These are phyloP conservation scores for Macrotus californicus DNA, from an alignment of 2,113 vertebrate species.

Conservation along the genomic window DNA sequence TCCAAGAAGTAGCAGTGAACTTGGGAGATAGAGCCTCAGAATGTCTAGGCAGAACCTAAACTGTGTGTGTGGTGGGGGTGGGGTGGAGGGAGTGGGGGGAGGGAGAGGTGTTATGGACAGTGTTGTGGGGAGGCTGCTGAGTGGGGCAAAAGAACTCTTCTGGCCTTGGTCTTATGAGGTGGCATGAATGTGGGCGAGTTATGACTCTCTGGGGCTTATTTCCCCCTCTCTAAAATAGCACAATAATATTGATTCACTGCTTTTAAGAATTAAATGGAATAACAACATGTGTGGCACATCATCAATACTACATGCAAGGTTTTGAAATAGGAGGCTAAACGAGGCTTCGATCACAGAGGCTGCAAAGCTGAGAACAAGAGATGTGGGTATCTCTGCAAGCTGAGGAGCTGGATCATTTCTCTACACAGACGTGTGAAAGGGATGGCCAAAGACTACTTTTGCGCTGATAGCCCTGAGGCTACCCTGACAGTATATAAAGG, in stretches of 20 bases:
- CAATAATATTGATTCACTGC: not conserved
- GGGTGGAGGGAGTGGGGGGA: not conserved
- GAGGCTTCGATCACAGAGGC: not conserved
- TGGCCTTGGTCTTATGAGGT: not conserved
- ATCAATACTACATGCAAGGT: too few relatives aligned
- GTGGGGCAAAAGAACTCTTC: not conserved
- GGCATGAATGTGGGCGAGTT: not conserved
- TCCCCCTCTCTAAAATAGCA: not conserved
- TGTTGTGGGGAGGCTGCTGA: not conserved
- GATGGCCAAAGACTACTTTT: not conserved
- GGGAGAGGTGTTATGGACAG: not conserved
- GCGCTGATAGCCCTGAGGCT: too few relatives aligned
- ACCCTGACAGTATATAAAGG: not conserved
- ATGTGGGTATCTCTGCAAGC: not conserved
- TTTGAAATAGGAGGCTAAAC: not conserved
- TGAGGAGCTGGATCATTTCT: too few relatives aligned
- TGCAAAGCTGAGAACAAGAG: not conserved
- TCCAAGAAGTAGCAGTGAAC: not conserved
- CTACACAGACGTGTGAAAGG: too few relatives aligned
- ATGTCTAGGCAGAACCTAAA: not conserved
- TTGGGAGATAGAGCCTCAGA: not conserved
- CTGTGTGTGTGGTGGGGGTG: not conserved
- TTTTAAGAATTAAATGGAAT: not conserved
- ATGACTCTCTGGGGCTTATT: not conserved
- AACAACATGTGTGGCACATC: too few relatives aligned